Percentiles rank a stretch among this genome's conserved stretches.
These are phyloP conservation scores for Pteropus alecto DNA, from an alignment of 2,113 vertebrate species.

Conservation along the genomic window DNA sequence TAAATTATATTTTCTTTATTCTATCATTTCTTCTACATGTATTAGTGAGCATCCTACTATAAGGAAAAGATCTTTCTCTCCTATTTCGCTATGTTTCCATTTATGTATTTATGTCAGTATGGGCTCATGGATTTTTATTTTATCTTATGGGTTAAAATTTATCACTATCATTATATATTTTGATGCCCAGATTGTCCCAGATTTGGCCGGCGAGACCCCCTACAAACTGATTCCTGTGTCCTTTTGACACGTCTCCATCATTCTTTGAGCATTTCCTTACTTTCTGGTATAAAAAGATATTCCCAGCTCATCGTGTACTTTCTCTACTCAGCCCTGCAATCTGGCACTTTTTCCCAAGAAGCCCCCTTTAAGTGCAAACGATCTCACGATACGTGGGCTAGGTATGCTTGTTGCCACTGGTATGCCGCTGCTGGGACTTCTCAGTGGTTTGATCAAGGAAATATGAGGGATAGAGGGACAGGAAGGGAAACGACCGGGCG, in stretches of 20 bases:
- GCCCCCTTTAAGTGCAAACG: accelerated
- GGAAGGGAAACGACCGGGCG: too few relatives aligned
- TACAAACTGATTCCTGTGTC: too few relatives aligned
- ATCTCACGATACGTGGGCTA: too few relatives aligned
- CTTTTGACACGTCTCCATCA: accelerated
- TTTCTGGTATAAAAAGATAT: neutral
- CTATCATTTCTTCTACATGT: neutral
- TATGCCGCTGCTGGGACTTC: accelerated
- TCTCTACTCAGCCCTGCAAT: too few relatives aligned
- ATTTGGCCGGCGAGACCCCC: accelerated
- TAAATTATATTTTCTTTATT: accelerated
- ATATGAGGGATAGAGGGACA: accelerated
- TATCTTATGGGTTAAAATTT: neutral
- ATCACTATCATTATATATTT: neutral
- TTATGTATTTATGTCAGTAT: accelerated
- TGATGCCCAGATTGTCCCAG: neutral
- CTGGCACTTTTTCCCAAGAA: neutral
- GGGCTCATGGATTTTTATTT: neutral
- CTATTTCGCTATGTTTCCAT: neutral
- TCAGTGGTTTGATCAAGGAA: neutral
- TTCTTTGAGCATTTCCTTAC: neutral
- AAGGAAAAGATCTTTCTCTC: too few relatives aligned
- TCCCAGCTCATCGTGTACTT: neutral
- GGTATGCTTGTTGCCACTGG: neutral
- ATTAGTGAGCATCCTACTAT: neutral